These are phyloP conservation scores for Epicauta chinensis DNA, from an alignment of 1,140 invertebrate genomes.

Conservation along the genomic window DNA sequence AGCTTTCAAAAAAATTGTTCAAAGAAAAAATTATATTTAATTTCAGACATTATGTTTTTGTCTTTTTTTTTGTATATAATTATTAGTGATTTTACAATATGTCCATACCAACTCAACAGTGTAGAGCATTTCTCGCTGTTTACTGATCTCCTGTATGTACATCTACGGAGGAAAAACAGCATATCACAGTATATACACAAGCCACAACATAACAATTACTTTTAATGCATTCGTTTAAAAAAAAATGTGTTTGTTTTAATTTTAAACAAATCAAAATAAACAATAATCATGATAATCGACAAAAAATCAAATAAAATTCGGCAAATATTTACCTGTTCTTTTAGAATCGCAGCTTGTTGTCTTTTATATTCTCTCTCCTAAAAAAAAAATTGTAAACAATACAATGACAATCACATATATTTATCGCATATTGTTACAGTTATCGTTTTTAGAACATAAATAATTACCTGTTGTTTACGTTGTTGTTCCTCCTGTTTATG, in stretches of 20 bases:
- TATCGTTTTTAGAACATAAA: slow-evolving; percentile 10
- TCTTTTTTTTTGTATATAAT: too few species aligned
- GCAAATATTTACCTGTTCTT: slow-evolving; percentile 71
- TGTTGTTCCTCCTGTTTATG: slow-evolving; percentile 77
- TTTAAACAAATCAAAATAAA: neutral
- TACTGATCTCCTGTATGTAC: slow-evolving; percentile 82
- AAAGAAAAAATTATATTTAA: too few species aligned
- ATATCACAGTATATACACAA: slow-evolving; percentile 39
- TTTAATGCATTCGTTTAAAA: slow-evolving; percentile 7
- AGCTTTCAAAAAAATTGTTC: too few species aligned
- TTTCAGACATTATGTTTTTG: too few species aligned
- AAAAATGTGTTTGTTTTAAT: slow-evolving; percentile 1
- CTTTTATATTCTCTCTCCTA: slow-evolving; percentile 83
- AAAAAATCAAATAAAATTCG: neutral
- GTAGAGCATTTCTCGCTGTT: slow-evolving; percentile 77
- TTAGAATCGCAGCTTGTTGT: slow-evolving; percentile 76
- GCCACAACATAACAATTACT: slow-evolving; percentile 24
- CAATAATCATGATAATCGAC: neutral
- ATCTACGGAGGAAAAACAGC: slow-evolving; percentile 55
- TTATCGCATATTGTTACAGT: neutral
- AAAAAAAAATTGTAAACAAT: slow-evolving; percentile 40
- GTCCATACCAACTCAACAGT: slow-evolving; percentile 75
- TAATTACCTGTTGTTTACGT: slow-evolving; percentile 73
- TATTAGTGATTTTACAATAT: slow-evolving; percentile 11
- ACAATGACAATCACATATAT: neutral